phyloP scores from a whole-genome alignment of 2,888 invertebrate species.

The Lasioglossum leucozonium region DNA sequence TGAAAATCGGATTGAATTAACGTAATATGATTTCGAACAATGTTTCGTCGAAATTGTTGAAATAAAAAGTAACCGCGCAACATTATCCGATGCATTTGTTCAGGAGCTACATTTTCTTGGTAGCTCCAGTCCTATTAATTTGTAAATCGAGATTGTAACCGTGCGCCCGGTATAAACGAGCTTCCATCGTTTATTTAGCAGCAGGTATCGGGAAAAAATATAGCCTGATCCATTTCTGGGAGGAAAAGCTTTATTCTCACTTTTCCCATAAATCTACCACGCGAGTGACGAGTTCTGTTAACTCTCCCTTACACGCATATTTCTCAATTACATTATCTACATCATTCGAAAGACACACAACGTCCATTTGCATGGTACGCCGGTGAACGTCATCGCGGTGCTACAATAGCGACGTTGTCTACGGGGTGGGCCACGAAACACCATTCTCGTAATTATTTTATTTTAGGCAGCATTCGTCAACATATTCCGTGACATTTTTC shows the following conservation, averaged over 20 bases:
- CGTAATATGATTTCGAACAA: no score
- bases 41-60: background rate
- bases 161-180: conserved; percentile 2
- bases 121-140: background rate
- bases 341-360: background rate
- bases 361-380: background rate
- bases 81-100: background rate
- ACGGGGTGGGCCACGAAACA: background rate
- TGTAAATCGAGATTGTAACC: conserved; percentile 1
- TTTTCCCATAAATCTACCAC: background rate
- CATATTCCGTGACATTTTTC: background rate
- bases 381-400: background rate
- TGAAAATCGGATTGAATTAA: background rate
- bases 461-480: background rate
- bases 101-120: background rate
- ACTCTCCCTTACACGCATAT: conserved; percentile 12
- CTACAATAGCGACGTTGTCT: background rate
- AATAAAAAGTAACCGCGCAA: background rate
- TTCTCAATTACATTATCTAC: conserved; percentile 1
- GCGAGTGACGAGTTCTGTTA: background rate
- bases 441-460: background rate
- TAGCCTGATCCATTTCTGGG: background rate
- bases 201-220: background rate
- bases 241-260: background rate
- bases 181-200: background rate